Evolutionary conservation across 2,888 invertebrate species (phyloP).

Genomic region (Nephrotoma flavescens): DNA sequence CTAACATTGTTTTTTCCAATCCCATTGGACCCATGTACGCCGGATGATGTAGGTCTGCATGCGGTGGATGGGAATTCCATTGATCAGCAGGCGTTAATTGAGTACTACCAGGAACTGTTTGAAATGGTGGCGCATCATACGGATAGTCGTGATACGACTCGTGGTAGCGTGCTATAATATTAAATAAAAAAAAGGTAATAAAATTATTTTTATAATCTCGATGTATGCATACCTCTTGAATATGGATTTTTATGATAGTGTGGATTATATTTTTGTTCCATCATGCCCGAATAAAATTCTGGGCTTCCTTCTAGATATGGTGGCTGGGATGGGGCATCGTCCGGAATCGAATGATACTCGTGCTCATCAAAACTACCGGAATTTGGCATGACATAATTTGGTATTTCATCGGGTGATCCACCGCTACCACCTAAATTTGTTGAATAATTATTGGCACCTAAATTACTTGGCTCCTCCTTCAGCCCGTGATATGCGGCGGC

Average conservation of each 20-base stretch:
- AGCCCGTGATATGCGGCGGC: slow-evolving; percentile 23
- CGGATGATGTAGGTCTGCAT: slow-evolving; percentile 37
- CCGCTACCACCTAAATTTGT: slow-evolving; percentile 11
- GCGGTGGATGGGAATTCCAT: slow-evolving; percentile 34
- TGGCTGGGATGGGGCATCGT: slow-evolving; percentile 18
- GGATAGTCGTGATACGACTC: slow-evolving; percentile 27
- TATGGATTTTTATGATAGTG: slow-evolving; percentile 11
- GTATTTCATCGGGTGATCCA: slow-evolving; percentile 13
- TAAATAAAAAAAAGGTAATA: background rate
- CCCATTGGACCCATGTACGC: slow-evolving; percentile 40
- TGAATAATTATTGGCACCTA: slow-evolving; percentile 12
- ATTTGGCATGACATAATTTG: slow-evolving; percentile 17
- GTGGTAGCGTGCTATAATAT: slow-evolving; percentile 24
- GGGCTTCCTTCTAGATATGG: slow-evolving; percentile 16
- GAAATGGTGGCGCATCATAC: slow-evolving; percentile 54
- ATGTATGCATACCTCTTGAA: slow-evolving; percentile 9
- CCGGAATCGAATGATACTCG: slow-evolving; percentile 17
- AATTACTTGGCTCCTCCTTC: slow-evolving; percentile 26
- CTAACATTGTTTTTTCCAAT: slow-evolving; percentile 27
- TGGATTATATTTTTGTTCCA: slow-evolving; percentile 22
- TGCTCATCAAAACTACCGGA: slow-evolving; percentile 17
- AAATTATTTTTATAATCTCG: slow-evolving; percentile 3
- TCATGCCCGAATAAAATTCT: slow-evolving; percentile 17
- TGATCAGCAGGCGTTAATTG: slow-evolving; percentile 30
- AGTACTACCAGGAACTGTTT: slow-evolving; percentile 54